Percentiles rank a stretch among this genome's conserved stretches.
Conservation (phyloP, 2,113 vertebrate genomes). For the Apteryx mantelli region DNA sequence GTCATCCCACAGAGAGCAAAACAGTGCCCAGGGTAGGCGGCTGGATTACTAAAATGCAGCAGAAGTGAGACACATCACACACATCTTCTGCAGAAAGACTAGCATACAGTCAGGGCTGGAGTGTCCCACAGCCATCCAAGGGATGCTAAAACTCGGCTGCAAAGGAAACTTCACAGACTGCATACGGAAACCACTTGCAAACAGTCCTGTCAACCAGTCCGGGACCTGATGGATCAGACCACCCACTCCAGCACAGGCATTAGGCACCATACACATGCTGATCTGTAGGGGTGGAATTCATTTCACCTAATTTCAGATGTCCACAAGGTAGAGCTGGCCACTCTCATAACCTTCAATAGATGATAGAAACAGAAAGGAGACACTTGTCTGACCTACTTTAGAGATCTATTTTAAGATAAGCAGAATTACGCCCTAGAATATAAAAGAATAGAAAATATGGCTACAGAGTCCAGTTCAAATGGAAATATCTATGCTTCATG, state of each 20-base stretch:
- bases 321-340: background rate
- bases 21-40: background rate
- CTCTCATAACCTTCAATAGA: background rate
- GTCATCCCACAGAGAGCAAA: conserved; percentile 25
- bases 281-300: background rate
- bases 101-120: background rate
- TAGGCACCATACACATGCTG: background rate
- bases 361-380: background rate
- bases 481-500: background rate
- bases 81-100: background rate
- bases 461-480: background rate
- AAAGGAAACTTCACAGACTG: background rate
- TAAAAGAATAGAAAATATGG: background rate
- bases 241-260: background rate
- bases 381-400: background rate
- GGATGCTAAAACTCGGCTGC: background rate
- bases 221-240: background rate
- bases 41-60: background rate
- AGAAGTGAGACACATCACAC: background rate
- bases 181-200: background rate
- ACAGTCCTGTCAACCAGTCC: background rate
- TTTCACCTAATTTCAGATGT: background rate
- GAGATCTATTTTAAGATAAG: background rate
- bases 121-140: background rate
- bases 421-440: background rate